Conservation (phyloP, 2,113 vertebrate species). For the Aptenodytes patagonicus region DNA sequence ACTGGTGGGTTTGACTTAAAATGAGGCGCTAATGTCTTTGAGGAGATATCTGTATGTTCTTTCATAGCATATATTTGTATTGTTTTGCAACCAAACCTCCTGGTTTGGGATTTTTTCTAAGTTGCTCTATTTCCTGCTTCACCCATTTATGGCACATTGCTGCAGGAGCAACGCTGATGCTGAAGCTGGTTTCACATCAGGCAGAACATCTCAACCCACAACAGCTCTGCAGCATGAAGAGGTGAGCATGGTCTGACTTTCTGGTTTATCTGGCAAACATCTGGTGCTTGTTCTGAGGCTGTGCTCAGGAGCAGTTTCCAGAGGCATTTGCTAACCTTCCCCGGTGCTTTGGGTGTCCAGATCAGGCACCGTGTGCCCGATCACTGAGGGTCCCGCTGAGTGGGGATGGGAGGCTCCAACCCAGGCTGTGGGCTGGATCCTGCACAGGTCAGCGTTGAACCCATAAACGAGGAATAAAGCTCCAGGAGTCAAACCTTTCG, state of each 20-base stretch:
- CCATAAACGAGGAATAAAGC: background rate
- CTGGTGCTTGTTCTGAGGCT: background rate
- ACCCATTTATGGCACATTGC: fast-evolving
- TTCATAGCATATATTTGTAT: background rate
- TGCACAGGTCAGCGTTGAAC: background rate
- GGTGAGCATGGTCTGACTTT: background rate
- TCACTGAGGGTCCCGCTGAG: background rate
- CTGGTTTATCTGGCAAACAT: background rate
- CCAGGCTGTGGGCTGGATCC: background rate
- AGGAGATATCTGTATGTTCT: background rate
- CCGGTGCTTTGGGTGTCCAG: background rate
- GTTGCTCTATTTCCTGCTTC: background rate
- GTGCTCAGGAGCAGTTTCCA: background rate
- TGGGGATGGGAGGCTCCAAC: background rate
- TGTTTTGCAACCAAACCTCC: background rate
- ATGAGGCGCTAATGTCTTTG: background rate
- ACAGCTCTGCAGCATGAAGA: background rate
- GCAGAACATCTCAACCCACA: background rate
- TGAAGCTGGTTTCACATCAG: background rate
- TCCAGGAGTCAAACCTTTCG: background rate
- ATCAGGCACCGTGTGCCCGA: fast-evolving
- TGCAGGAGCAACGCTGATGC: background rate
- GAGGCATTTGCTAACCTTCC: background rate
- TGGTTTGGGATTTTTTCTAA: background rate
- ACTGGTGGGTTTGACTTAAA: background rate